phyloP scores from a whole-genome alignment of 2,797 vertebrate genomes.

The Eupleurogrammus muticus region DNA sequence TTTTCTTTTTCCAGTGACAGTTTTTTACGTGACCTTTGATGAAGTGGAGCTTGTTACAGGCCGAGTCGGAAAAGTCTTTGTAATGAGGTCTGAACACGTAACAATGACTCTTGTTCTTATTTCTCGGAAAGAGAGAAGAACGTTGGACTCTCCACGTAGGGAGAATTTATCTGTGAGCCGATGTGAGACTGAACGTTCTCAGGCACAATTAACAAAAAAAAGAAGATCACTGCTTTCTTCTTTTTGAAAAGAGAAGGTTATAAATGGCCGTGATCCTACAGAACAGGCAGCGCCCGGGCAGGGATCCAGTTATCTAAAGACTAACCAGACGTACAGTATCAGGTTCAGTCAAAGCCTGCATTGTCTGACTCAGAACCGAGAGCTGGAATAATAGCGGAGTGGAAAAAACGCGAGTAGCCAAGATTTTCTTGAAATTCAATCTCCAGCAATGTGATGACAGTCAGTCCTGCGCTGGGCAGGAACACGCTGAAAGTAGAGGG shows the following conservation, averaged over 20 bases:
- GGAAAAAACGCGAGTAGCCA: conserved; percentile 75
- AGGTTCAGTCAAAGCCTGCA: conserved; percentile 74
- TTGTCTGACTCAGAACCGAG: conserved; percentile 77
- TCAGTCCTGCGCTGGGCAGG: conserved; percentile 72
- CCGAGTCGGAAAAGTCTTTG: conserved; percentile 17
- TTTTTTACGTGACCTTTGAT: conserved; percentile 26
- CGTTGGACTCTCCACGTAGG: conserved; percentile 34
- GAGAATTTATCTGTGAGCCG: conserved; percentile 53
- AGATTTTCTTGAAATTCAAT: conserved; percentile 82
- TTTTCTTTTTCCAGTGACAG: neutral
- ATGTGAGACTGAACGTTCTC: conserved; percentile 37
- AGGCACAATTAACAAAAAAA: conserved; percentile 32
- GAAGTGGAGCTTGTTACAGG: conserved; percentile 3
- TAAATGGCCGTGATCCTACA: conserved; percentile 58
- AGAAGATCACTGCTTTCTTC: conserved; percentile 33
- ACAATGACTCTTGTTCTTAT: conserved; percentile 16
- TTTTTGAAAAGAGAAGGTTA: conserved; percentile 41
- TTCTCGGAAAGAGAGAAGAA: conserved; percentile 8
- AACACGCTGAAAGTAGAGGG: conserved; percentile 69
- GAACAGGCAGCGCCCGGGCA: conserved; percentile 54
- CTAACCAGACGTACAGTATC: conserved; percentile 69
- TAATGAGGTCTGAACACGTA: conserved; percentile 22
- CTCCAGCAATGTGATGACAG: conserved; percentile 75
- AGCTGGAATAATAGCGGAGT: conserved; percentile 74
- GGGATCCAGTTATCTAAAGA: conserved; percentile 57